Base-by-base conservation (phyloP, 1,140 invertebrate species). In the Gryon sp. region DNA sequence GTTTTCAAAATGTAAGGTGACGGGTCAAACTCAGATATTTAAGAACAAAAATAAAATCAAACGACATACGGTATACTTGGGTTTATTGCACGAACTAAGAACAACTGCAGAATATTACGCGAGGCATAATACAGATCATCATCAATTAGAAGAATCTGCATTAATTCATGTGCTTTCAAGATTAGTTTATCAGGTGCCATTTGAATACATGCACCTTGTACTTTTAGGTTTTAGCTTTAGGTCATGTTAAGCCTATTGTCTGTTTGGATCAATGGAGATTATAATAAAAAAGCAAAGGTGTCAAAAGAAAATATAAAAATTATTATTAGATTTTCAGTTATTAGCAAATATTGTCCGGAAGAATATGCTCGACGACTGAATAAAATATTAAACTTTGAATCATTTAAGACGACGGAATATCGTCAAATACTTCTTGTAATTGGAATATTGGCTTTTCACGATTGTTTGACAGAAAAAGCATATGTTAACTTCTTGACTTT, bases 141-240 rank as follows among this genome's bases (percentile, higher is more conserved):
- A 38, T 9, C 4, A 15, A 1, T 3, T 3, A 2, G 34, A 38
- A 38, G 11, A 14, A 9, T 38, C 34, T 38, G 11, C 34, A 15
- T 38, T 38, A 16, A 14, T 38, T 38, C 15, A 14, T 4, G 1
- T 38, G 4, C 14, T 38, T 4, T 3, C 2, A 15, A 38, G 34
- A 4, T 16, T 38, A 38, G 34, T 38, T 38, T 15, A 4, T 38
- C 34, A 15, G n/a, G n/a, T n/a, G n/a, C 73, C 73, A 0, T 68
- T 76, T 9, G 73, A 76, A 9, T 76, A 76, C 22, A 76, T 76
- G 72, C 70, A 74, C 24, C 41, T 65, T 4, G 59, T 59, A 15
- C 52, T 53, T 8, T 46, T 65, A 5, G 70, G 70, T n/a, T n/a
- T n/a, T n/a, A n/a, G n/a, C n/a, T n/a, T n/a, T n/a, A n/a, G 11